Evolutionary conservation across 2,113 vertebrate genomes (phyloP).

Genomic region (Phasianus colchicus): DNA sequence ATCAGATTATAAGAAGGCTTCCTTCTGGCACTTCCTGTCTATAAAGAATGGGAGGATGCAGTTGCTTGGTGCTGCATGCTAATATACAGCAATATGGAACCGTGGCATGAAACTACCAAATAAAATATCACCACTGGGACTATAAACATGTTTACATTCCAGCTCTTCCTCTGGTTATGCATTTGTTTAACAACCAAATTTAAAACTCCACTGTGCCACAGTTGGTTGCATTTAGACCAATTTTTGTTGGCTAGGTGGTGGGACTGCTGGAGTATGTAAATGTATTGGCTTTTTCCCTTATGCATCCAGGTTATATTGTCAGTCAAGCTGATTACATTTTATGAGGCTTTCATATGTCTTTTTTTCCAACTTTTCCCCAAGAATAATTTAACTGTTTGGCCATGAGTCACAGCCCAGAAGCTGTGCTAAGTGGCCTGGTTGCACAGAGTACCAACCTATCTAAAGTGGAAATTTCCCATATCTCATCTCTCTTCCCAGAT

Average conservation of each 20-base stretch:
- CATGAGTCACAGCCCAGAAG: background rate
- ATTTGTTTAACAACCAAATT: background rate
- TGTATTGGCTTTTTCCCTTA: background rate
- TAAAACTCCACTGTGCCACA: background rate
- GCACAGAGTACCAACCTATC: background rate
- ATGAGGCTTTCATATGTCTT: background rate
- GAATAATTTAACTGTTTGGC: background rate
- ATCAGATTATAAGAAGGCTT: background rate
- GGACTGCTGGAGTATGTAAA: background rate
- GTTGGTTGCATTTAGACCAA: background rate
- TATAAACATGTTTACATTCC: background rate
- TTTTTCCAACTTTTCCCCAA: background rate
- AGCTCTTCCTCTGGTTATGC: background rate
- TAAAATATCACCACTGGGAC: background rate
- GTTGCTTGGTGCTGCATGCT: background rate
- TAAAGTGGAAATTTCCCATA: background rate
- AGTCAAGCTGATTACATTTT: background rate
- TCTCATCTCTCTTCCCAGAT: background rate
- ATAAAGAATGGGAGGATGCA: background rate
- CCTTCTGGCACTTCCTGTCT: background rate
- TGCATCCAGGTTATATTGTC: background rate
- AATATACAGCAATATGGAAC: background rate
- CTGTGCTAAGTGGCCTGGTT: background rate
- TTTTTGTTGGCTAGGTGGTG: background rate
- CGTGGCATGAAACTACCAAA: background rate